Evolutionary conservation across 2,888 invertebrate species (phyloP).

Genomic region (Eudemis profundana): DNA sequence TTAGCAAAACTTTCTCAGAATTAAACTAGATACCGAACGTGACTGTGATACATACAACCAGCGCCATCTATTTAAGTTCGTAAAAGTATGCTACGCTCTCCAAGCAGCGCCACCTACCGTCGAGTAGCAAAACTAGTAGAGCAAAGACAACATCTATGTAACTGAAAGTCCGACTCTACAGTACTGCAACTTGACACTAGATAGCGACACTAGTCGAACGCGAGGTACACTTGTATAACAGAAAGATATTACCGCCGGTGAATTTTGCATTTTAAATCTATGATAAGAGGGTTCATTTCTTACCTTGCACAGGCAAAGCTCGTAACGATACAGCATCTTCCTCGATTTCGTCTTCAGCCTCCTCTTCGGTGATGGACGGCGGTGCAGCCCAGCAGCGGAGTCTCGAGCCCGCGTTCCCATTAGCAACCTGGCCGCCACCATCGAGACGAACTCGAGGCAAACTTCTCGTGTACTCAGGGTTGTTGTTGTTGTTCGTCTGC

Average conservation of each 20-base stretch:
- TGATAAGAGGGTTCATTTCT: constrained; percentile 50
- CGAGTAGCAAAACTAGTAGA: constrained; percentile 45
- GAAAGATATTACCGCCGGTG: too few species aligned
- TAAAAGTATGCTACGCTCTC: neutral
- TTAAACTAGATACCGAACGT: neutral
- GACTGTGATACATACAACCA: neutral
- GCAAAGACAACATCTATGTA: neutral
- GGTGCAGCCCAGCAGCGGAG: constrained; percentile 87
- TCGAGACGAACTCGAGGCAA: constrained; percentile 89
- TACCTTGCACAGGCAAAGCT: constrained; percentile 87
- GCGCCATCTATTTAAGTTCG: constrained; percentile 1
- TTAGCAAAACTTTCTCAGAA: too few species aligned
- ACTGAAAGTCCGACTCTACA: constrained; percentile 4
- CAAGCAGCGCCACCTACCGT: constrained; percentile 57
- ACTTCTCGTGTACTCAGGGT: constrained; percentile 72
- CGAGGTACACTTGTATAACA: too few species aligned
- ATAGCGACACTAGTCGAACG: constrained; percentile 55
- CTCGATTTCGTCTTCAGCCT: constrained; percentile 86
- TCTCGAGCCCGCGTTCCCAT: constrained; percentile 86
- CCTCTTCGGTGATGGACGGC: constrained; percentile 88
- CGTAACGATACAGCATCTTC: constrained; percentile 88
- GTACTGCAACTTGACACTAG: constrained; percentile 51
- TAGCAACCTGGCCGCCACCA: constrained; percentile 86
- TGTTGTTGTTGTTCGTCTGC: constrained; percentile 72
- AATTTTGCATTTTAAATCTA: neutral